A percentile compares a stretch with the other conserved stretches of the same genome.
Conservation (phyloP, 64 coral and sea anemone species). For the Astreopora myriophthalma region DNA sequence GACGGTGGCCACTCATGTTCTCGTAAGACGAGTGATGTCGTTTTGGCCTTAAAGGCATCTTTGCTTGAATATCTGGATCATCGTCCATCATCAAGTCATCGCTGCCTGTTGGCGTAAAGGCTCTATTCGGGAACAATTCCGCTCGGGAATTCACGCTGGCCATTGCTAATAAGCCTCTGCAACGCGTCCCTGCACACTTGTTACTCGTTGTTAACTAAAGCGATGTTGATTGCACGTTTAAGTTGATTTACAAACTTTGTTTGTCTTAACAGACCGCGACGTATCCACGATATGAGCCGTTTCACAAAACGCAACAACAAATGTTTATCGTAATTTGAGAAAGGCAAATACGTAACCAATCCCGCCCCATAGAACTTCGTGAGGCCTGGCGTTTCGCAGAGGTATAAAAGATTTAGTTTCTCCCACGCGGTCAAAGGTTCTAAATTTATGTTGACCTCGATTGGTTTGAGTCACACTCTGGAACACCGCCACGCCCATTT, state of each 20-base stretch:
- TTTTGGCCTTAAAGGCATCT: conserved; percentile 9
- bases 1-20: conserved; percentile 38
- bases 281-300: background rate
- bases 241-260: background rate
- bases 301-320: background rate
- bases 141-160: conserved; percentile 58
- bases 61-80: conserved; percentile 28
- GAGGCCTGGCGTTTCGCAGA: background rate
- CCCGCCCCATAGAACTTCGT: background rate
- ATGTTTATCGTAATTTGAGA: conserved; percentile 29
- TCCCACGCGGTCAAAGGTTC: background rate
- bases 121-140: conserved; percentile 56
- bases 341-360: background rate
- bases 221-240: background rate
- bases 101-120: conserved; percentile 21
- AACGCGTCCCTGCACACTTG: background rate
- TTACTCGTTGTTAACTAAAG: background rate
- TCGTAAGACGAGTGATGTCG: conserved; percentile 63
- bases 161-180: conserved; percentile 7
- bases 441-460: background rate
- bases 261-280: background rate
- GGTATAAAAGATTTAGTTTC: background rate
- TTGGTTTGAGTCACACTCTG: conserved; percentile 1
- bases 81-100: conserved; percentile 17
- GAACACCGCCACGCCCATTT: too few species aligned